Conservation (phyloP, 2,888 invertebrate species). For the Callimorpha dominula region DNA sequence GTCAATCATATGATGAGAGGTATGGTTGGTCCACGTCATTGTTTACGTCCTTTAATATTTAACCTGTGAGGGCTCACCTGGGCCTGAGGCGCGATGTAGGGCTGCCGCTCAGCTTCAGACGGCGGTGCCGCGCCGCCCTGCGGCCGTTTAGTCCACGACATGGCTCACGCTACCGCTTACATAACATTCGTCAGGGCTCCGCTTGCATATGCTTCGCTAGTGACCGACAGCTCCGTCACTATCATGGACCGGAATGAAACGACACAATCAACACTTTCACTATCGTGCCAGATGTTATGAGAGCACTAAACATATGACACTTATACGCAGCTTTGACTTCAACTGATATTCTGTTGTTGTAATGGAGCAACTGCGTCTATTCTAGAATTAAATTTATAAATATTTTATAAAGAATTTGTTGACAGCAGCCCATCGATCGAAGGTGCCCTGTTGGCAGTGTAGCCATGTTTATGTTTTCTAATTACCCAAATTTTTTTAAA, state of each 20-base stretch:
- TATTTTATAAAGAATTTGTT: conserved; percentile 74
- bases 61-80: conserved; percentile 75
- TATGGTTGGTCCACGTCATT: conserved; percentile 77
- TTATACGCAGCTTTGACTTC: conserved; percentile 29
- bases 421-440: conserved; percentile 85
- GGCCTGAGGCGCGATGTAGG: conserved; percentile 72
- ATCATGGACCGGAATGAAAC: conserved; percentile 67
- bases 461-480: conserved; percentile 57
- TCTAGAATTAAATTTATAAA: conserved; percentile 62
- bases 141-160: conserved; percentile 84
- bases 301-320: conserved; percentile 29
- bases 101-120: conserved; percentile 66
- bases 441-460: conserved; percentile 87
- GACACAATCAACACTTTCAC: conserved; percentile 77
- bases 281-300: conserved; percentile 52
- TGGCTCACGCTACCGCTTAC: conserved; percentile 75
- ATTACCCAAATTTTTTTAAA: neutral
- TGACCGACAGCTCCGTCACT: conserved; percentile 75
- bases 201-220: conserved; percentile 76
- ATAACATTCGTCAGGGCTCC: conserved; percentile 77
- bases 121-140: conserved; percentile 65
- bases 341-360: conserved; percentile 20
- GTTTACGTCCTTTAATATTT: conserved; percentile 73
- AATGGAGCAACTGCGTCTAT: conserved; percentile 45
- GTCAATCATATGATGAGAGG: conserved; percentile 60